Conservation (phyloP, 2,113 vertebrate species). For the Melanostigma gelatinosum region DNA sequence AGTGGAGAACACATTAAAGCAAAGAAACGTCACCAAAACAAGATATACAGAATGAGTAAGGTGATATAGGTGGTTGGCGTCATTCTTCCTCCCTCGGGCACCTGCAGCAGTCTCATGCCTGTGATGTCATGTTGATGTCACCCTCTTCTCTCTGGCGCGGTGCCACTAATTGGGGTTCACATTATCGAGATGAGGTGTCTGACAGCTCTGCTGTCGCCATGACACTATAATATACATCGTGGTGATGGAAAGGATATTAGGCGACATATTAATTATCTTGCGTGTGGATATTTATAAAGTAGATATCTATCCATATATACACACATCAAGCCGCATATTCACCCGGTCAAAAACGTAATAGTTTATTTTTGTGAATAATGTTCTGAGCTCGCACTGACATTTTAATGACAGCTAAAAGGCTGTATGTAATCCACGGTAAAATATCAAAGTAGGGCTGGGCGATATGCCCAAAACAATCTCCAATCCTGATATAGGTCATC, state of each 20-base stretch:
- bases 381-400: too few species aligned
- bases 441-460: background rate
- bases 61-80: background rate
- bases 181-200: constrained; percentile 44
- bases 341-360: too few species aligned
- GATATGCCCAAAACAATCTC: too few species aligned
- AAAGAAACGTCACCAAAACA: background rate
- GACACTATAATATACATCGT: constrained; percentile 13
- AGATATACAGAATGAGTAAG: background rate
- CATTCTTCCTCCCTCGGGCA: background rate
- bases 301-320: too few species aligned
- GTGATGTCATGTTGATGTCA: constrained; percentile 4
- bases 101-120: constrained; percentile 17
- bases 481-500: too few species aligned
- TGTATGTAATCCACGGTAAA: background rate
- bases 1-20: too few species aligned
- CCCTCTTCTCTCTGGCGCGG: constrained; percentile 14
- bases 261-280: background rate
- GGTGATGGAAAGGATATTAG: background rate
- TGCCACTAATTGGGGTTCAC: constrained; percentile 52
- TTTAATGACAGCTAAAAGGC: background rate
- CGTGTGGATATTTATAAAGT: too few species aligned
- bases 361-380: too few species aligned
- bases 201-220: constrained; percentile 25
- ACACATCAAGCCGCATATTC: too few species aligned